Evolutionary conservation across 2,113 vertebrate genomes (phyloP), one percentile per base, ranked within the genome.

Genomic region (Fregetta grallaria): DNA sequence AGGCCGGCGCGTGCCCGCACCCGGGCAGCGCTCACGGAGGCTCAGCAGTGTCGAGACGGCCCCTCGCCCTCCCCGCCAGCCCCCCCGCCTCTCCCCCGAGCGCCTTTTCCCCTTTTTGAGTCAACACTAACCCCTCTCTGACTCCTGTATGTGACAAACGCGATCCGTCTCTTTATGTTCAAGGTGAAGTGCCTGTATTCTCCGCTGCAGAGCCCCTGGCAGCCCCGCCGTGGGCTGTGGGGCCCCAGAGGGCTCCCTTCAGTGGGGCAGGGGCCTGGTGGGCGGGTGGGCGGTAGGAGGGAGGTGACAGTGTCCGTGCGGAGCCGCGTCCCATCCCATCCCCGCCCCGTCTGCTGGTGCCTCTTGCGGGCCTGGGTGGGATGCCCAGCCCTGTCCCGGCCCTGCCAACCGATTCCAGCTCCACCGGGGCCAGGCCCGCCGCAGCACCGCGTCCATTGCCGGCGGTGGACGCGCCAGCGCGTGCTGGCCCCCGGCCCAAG

Each of bases 101-200:
- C 85, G 56, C 94, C 66, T 73, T 66, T 77, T 89, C 73, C 84
- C 81, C 85, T 80, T 90, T 96, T 97, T 93, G 89, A 96, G 92
- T 94, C 93, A 92, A 97, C 96, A 97, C 97, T 97, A 97, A 97
- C 90, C 93, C 96, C 88, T 91, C 90, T 82, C 91, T 82, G 94
- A 96, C 91, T 96, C 92, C 96, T 96, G 94, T 97, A 96, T 97
- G 96, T 97, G 96, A 97, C 95, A 96, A 96, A 96, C 36, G 96
- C 95, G 78, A 97, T 94, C 96, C 92, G 93, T 96, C 97, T 97
- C 97, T 97, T 97, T 97, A 96, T 96, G 96, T 97, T 97, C 96
- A 94, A 97, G 97, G 96, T 97, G 92, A 97, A 96, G 96, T 97
- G 97, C 97, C 97, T 97, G 97, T 97, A 97, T 97, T 96, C 96